Evolutionary conservation across 2,113 vertebrate genomes (phyloP).

Genomic region (Nerophis ophidion): DNA sequence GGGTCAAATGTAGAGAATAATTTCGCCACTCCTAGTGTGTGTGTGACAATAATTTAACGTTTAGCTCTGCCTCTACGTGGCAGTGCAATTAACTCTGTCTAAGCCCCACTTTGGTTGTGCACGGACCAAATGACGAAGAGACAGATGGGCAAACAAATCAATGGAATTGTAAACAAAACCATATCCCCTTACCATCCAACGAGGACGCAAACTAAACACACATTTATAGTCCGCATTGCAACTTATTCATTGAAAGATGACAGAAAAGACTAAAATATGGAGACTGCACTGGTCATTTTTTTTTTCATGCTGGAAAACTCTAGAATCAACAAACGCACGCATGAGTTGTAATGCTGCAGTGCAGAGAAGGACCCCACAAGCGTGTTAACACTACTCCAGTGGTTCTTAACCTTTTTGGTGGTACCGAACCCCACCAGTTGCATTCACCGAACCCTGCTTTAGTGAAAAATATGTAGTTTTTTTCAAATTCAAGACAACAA

Average conservation of each 20-base stretch:
- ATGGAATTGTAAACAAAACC: constrained; percentile 22
- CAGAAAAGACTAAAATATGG: background rate
- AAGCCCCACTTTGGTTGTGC: too few species aligned
- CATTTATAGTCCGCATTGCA: background rate
- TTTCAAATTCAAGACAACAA: too few species aligned
- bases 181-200: background rate
- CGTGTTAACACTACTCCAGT: background rate
- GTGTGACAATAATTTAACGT: too few species aligned
- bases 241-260: too few species aligned
- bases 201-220: background rate
- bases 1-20: too few species aligned
- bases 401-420: too few species aligned
- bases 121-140: background rate
- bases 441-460: too few species aligned
- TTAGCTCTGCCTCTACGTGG: too few species aligned
- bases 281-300: background rate
- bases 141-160: background rate
- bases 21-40: too few species aligned
- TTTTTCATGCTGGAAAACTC: background rate
- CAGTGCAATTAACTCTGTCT: too few species aligned
- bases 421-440: too few species aligned
- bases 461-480: too few species aligned
- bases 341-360: constrained; percentile 24
- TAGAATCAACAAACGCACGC: background rate
- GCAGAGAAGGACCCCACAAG: constrained; percentile 9